Base-by-base conservation (phyloP, 2,888 invertebrate species). In the Pemphredon lugubris region DNA sequence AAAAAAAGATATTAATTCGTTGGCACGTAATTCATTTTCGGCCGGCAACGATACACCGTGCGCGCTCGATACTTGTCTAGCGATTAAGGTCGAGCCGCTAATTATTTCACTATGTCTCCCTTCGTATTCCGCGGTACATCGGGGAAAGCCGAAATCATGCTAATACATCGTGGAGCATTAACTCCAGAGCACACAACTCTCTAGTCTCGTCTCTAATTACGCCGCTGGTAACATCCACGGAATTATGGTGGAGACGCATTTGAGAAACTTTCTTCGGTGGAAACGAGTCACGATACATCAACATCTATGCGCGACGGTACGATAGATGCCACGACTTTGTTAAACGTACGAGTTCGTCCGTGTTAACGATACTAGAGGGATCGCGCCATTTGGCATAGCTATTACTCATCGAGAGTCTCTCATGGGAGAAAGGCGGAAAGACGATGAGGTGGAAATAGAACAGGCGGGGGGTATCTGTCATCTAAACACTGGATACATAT, bases 1-100 rank as follows among this genome's bases (percentile, higher is more conserved):
- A 65, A 65, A 75, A 82, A 74, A 48, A 66, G 72, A 57, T 58
- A 67, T 80, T 72, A 72, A 82, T 74, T 68, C 73, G 55, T 39
- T 45, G 69, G 37, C 72, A 79, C 79, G 71, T 75, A 73, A 71
- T 73, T 66, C 60, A 67, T 75, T 72, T 68, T 34, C 68, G 20
- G 60, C 47, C 39, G 42, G 7, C 45, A 61, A 65, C 39, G 30
- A 2, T 14, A 16, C 13, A 14, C 14, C 16, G n/a, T 34, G n/a
- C 34, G 39, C 18, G 23, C 51, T 14, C 20, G 30, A 21, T n/a
- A n/a, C n/a, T n/a, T n/a, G n/a, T n/a, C n/a, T n/a, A n/a, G n/a
- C n/a, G n/a, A n/a, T n/a, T n/a, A n/a, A n/a, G n/a, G n/a, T n/a
- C 21, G 16, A 30, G n/a, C n/a, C 34, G 34, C n/a, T 34, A 34